A percentile compares a stretch with the other conserved stretches of the same genome.
phyloP scores from a whole-genome alignment of 2,113 vertebrate genomes.

The Perca flavescens region DNA sequence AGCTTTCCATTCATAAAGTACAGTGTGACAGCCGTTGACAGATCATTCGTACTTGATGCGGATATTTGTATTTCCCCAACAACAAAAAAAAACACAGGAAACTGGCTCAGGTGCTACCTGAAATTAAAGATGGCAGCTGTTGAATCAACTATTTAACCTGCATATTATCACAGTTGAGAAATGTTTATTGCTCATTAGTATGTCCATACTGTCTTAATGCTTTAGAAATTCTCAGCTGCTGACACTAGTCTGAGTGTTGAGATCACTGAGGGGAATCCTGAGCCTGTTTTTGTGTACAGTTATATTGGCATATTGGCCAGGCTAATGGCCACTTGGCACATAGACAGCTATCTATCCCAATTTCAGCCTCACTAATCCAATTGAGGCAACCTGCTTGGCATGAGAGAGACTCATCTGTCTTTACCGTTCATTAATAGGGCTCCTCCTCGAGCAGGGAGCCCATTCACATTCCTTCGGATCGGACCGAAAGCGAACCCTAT shows the following conservation, averaged over 20 bases:
- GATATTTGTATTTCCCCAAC: conserved; percentile 51
- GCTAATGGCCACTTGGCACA: conserved; percentile 80
- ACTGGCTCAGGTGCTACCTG: conserved; percentile 40
- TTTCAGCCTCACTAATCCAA: conserved; percentile 77
- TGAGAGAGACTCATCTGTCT: conserved; percentile 79
- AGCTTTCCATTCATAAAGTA: conserved; percentile 67
- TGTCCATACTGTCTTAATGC: conserved; percentile 55
- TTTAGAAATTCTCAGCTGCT: conserved; percentile 54
- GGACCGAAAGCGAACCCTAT: conserved; percentile 40
- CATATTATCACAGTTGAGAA: conserved; percentile 52
- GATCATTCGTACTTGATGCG: conserved; percentile 29
- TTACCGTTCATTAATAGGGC: conserved; percentile 79
- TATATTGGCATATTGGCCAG: conserved; percentile 65
- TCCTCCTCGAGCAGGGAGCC: conserved; percentile 51
- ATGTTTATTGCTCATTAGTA: conserved; percentile 69
- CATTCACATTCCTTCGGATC: conserved; percentile 70
- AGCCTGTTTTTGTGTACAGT: conserved; percentile 63
- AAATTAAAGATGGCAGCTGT: conserved; percentile 44
- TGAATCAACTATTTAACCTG: conserved; percentile 48
- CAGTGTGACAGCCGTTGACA: conserved; percentile 60
- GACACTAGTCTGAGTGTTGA: conserved; percentile 34
- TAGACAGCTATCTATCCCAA: conserved; percentile 79
- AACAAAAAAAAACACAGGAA: conserved; percentile 34
- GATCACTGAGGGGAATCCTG: conserved; percentile 67
- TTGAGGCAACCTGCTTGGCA: conserved; percentile 81